phyloP scores from a whole-genome alignment of 2,797 vertebrate species.

The Argentina silus region DNA sequence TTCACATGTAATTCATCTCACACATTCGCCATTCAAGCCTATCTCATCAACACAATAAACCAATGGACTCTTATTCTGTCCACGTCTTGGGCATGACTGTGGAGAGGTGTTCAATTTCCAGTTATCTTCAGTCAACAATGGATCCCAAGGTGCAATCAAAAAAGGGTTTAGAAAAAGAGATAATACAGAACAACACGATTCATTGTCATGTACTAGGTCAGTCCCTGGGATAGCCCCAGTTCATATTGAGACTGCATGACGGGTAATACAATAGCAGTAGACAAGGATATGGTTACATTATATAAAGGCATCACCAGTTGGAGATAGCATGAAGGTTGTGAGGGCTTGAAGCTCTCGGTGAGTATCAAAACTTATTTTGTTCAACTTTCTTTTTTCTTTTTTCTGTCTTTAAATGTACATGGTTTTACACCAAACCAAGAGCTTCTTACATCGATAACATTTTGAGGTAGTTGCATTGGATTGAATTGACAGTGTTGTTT shows the following conservation, averaged over 20 bases:
- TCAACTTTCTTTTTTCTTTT: not conserved
- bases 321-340: constrained; percentile 13
- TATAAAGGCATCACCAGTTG: not conserved
- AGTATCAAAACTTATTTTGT: constrained; percentile 17
- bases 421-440: not conserved
- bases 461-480: too few relatives aligned
- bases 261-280: constrained; percentile 56
- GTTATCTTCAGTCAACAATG: constrained; percentile 14
- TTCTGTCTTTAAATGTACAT: constrained; percentile 7
- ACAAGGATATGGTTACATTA: constrained; percentile 14
- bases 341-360: constrained; percentile 26
- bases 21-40: too few relatives aligned
- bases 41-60: constrained; percentile 5
- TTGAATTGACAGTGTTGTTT: too few relatives aligned
- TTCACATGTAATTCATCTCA: not conserved
- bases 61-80: not conserved
- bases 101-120: constrained; percentile 53
- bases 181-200: constrained; percentile 42
- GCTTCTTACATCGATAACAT: not conserved
- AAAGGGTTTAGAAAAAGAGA: constrained; percentile 39
- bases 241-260: constrained; percentile 58
- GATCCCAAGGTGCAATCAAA: constrained; percentile 35
- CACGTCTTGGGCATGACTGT: not conserved
- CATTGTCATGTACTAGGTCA: constrained; percentile 79
- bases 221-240: constrained; percentile 48